phyloP scores from a whole-genome alignment of 2,888 invertebrate species.

The Tetropium fuscum region DNA sequence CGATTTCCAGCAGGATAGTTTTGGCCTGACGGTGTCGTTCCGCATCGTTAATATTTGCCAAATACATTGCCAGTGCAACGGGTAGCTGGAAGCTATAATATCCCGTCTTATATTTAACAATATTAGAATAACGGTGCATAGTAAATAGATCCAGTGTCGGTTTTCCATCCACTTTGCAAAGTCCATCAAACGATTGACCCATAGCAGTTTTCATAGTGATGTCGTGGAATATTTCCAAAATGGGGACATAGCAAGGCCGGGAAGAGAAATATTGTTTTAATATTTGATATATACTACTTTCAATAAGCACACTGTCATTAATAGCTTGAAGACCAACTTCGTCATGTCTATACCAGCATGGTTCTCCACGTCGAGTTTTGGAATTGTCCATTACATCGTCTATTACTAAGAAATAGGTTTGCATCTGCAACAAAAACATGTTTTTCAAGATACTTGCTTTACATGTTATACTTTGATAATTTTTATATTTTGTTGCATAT shows the following conservation, averaged over 20 bases:
- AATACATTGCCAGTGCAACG: constrained; percentile 86
- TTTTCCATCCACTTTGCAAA: constrained; percentile 71
- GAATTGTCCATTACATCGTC: constrained; percentile 95
- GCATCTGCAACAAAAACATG: constrained; percentile 74
- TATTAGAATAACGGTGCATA: constrained; percentile 84
- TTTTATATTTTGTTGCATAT: too few species aligned
- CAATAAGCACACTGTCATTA: constrained; percentile 88
- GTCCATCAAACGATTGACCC: constrained; percentile 86
- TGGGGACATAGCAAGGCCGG: constrained; percentile 80
- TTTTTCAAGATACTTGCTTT: too few species aligned
- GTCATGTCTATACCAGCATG: constrained; percentile 90
- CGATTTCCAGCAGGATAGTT: constrained; percentile 90
- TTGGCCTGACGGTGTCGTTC: constrained; percentile 88
- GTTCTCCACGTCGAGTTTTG: constrained; percentile 84
- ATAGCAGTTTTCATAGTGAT: constrained; percentile 78
- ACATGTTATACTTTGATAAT: too few species aligned
- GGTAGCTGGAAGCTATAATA: constrained; percentile 96
- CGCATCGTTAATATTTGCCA: constrained; percentile 82
- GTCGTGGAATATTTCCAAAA: constrained; percentile 88
- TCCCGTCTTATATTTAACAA: constrained; percentile 92
- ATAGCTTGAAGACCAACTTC: constrained; percentile 81
- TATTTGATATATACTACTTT: constrained; percentile 83
- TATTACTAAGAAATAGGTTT: constrained; percentile 85
- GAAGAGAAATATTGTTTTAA: constrained; percentile 81
- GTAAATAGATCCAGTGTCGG: constrained; percentile 80